A percentile compares a stretch with the other conserved stretches of the same genome.
phyloP scores from a whole-genome alignment of 2,888 invertebrate species.

The Amphipyra tragopoginis region DNA sequence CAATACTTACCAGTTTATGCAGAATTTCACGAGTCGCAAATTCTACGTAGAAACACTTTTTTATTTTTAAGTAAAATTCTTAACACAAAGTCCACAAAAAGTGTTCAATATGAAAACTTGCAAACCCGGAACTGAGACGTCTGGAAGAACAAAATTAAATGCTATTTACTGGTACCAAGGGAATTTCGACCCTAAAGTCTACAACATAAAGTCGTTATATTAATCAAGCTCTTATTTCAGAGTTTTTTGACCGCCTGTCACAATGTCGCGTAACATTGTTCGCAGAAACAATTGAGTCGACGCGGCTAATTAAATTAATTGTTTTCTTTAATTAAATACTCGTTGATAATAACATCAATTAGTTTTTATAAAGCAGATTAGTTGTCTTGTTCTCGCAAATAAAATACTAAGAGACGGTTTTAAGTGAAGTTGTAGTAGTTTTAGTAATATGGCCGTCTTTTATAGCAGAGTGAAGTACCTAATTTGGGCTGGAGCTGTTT shows the following conservation, averaged over 20 bases:
- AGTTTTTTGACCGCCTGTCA: slow-evolving; percentile 29
- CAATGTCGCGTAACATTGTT: slow-evolving; percentile 28
- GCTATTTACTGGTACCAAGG: slow-evolving; percentile 28
- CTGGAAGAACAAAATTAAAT: slow-evolving; percentile 15
- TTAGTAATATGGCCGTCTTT: slow-evolving; percentile 9
- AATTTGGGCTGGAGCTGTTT: background rate
- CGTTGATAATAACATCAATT: slow-evolving; percentile 30
- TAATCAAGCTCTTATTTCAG: slow-evolving; percentile 22
- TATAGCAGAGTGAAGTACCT: slow-evolving; percentile 8
- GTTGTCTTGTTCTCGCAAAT: slow-evolving; percentile 29
- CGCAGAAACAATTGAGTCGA: slow-evolving; percentile 15
- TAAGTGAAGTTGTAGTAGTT: slow-evolving; percentile 1
- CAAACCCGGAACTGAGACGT: slow-evolving; percentile 42
- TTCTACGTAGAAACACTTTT: slow-evolving; percentile 4
- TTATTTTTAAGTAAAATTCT: slow-evolving; percentile 29
- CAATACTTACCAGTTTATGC: no score
- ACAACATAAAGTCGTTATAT: slow-evolving; percentile 28
- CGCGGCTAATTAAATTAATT: slow-evolving; percentile 34
- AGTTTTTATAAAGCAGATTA: slow-evolving; percentile 23
- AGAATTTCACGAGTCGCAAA: slow-evolving; percentile 1
- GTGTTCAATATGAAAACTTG: slow-evolving; percentile 31
- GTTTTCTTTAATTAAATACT: slow-evolving; percentile 38
- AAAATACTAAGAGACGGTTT: slow-evolving; percentile 15
- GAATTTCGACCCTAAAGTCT: slow-evolving; percentile 29
- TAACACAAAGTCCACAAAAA: slow-evolving; percentile 40